phyloP scores from a whole-genome alignment of 2,113 vertebrate species.

The Cheirogaleus medius region DNA sequence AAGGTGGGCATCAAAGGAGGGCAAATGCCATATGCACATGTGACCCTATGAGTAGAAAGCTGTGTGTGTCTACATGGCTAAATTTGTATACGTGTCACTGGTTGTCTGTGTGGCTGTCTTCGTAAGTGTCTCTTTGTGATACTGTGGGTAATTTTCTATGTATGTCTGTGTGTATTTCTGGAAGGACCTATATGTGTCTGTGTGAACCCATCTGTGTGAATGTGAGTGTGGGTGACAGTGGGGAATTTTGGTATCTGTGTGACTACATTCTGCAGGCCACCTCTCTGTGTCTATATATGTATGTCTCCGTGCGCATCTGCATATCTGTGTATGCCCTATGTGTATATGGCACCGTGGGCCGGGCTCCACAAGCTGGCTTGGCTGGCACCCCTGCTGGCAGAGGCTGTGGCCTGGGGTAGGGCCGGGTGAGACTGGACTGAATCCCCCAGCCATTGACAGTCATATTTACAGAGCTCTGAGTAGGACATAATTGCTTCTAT shows the following conservation, averaged over 20 bases:
- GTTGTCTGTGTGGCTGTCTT: background rate
- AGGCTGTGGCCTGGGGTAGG: conserved; percentile 52
- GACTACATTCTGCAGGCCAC: background rate
- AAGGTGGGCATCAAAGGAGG: background rate
- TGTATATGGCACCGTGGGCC: fast-evolving
- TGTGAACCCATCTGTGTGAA: background rate
- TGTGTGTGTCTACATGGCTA: background rate
- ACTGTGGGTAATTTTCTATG: background rate
- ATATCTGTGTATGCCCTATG: background rate
- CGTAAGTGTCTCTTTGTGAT: background rate
- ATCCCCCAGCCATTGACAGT: conserved; percentile 61
- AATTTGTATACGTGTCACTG: background rate
- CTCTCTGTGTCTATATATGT: background rate
- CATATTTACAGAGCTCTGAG: conserved; percentile 74
- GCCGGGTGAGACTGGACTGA: conserved; percentile 12
- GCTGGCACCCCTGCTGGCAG: background rate
- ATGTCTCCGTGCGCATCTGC: background rate
- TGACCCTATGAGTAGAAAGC: background rate
- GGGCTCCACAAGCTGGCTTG: background rate
- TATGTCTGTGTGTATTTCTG: background rate
- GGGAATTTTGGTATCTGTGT: background rate
- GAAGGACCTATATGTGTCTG: background rate
- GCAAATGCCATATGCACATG: background rate
- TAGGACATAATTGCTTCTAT: conserved; percentile 67
- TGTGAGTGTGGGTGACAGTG: background rate